Evolutionary conservation across 2,888 invertebrate species (phyloP), one percentile per base, ranked within the genome.

Genomic region (Drosophila conformis): DNA sequence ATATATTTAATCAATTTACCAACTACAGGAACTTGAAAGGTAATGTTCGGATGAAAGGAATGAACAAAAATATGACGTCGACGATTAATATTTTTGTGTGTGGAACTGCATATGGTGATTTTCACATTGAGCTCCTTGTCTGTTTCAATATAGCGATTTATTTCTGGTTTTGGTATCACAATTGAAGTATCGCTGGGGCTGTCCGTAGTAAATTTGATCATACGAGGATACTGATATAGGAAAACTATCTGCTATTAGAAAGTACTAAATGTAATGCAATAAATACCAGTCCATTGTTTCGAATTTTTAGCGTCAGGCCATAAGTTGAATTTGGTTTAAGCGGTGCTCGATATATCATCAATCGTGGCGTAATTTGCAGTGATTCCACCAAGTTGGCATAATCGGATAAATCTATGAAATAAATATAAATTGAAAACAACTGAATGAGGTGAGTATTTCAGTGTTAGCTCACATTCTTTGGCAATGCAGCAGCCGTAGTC

Each of bases 11-110:
- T 46, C 15, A 2, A 40, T 36, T 56, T 75, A 90, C 90, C 83
- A 40, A 91, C 80, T 13, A 91, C 91, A n/a, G 91, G 91, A 51
- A 91, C 81, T 73, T 91, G 75, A 29, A 90, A 88, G 13, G 72
- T 85, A 15, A 91, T 86, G 56, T 88, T 91, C 3, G 91, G 91
- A 75, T 91, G 91, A 51, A 80, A 83, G 5, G 83, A 79, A 31
- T 85, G 76, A 13, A 91, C 71, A 13, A 69, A 83, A 33, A 91
- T 70, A 61, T 85, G 77, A 7, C 91, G 90, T 4, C 81, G 74
- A 3, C 90, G 78, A 67, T 87, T 86, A 1, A 90, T 87, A 3
- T 80, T 53, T 0, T 42, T 46, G 5, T 60, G 51, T 0, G 63
- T 57, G 1, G 5, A 36, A 11, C 89, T 74, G 10, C 66, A 48